Evolutionary conservation across 2,888 invertebrate genomes (phyloP), one percentile per base, ranked within the genome.

Genomic region (Chrysomela aeneicollis): DNA sequence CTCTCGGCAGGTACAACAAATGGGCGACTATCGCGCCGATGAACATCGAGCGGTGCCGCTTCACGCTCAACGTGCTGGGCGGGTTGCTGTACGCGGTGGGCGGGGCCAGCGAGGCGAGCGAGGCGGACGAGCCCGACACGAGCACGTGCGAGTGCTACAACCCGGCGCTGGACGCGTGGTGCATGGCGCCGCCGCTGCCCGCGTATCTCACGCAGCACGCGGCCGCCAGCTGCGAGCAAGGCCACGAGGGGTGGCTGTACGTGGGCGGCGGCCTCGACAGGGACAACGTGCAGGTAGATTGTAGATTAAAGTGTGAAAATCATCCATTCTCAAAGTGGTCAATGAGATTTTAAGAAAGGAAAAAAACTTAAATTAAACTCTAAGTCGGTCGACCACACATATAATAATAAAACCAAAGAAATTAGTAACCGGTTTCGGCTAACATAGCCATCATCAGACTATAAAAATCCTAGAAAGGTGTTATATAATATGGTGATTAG

Each of bases 1-100:
- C 19, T 49, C 61, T 6, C 61, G 67, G 37, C 32, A 74, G 74
- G 22, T 84, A 84, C 22, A 86, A 89, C 74, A 85, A 86, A 67
- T 92, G 91, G 91, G 84, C 85, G 5, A 89, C 88, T 4, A 89
- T 91, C 75, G 86, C 89, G 2, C 88, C 90, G 10, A 87, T 90
- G 85, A 85, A 87, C 71, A 82, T 86, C 53, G 90, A 90, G 76
- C 82, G 90, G 32, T 90, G 89, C 72, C 83, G 90, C 5, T 90
- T 90, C 78, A 88, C 89, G 0, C 78, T 90, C 54, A 89, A 87
- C 74, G 88, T 88, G 0, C 84, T 89, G 37, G 82, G 79, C 12
- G 79, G 80, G 63, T 74, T 82, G 73, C 79, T 90, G 47, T 89
- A 88, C 75, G 89, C 89, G 0, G 86, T 89, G 47, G 90, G 89